These are phyloP conservation scores for Chiridota heheva DNA, from an alignment of 35 echinoderm and acorn worm genomes.

Conservation along the genomic window DNA sequence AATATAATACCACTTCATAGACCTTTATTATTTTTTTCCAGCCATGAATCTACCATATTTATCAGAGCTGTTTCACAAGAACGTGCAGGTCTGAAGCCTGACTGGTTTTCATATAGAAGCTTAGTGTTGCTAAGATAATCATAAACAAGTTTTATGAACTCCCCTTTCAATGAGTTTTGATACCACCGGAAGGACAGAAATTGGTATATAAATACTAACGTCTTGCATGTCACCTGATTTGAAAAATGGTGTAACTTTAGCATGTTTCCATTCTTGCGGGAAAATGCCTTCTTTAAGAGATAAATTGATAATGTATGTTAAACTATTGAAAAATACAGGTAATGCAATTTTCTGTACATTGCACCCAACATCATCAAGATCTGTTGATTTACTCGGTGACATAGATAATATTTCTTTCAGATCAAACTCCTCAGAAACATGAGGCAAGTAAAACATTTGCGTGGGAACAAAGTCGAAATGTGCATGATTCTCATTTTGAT, in stretches of 20 bases:
- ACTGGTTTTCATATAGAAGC: slow-evolving; percentile 7
- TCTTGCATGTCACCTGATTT: not conserved
- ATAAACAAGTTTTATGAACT: no score
- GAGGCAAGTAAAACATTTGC: not conserved
- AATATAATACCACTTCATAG: not conserved
- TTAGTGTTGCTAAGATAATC: not conserved
- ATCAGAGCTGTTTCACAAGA: no score
- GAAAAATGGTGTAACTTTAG: slow-evolving; percentile 1
- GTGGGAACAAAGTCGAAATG: not conserved
- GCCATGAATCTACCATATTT: no score
- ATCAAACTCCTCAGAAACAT: not conserved
- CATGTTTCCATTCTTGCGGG: slow-evolving; percentile 18
- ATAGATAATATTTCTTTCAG: not conserved
- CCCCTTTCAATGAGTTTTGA: slow-evolving; percentile 5
- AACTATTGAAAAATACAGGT: not conserved
- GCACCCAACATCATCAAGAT: not conserved
- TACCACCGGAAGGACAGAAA: no score
- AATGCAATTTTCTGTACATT: no score
- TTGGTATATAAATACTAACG: no score
- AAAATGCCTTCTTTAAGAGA: slow-evolving; percentile 12
- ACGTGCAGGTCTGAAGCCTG: no score
- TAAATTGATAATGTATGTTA: not conserved
- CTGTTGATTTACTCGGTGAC: slow-evolving; percentile 9
- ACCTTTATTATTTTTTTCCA: slow-evolving; percentile 2
- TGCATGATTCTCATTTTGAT: slow-evolving; percentile 7